Evolutionary conservation across 2,888 invertebrate genomes (phyloP).

Genomic region (Phyto melanocephala): DNA sequence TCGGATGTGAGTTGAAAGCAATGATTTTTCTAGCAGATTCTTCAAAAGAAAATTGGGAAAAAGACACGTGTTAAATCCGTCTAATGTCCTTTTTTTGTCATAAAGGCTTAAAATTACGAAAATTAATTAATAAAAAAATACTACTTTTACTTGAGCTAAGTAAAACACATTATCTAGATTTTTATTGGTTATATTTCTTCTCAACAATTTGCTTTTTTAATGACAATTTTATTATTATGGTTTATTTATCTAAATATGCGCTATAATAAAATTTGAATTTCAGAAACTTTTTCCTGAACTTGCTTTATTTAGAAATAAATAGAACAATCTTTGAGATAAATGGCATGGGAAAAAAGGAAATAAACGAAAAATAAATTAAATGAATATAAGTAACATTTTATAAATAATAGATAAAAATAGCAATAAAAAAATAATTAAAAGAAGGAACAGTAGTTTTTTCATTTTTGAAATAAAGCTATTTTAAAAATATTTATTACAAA

Average conservation of each 20-base stretch:
- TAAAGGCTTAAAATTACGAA: too few species aligned
- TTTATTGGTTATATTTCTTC: constrained; percentile 22
- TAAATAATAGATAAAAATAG: constrained; percentile 39
- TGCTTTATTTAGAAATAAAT: constrained; percentile 32
- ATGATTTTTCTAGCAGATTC: too few species aligned
- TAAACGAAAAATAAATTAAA: not conserved
- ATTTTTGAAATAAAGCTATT: constrained; percentile 43
- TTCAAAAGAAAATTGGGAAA: too few species aligned
- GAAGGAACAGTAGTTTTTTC: not conserved
- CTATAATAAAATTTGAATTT: constrained; percentile 37
- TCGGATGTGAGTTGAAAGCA: too few species aligned
- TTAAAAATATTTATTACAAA: constrained; percentile 39
- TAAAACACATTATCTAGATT: not conserved
- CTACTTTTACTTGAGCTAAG: too few species aligned
- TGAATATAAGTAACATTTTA: constrained; percentile 26
- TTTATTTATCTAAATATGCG: constrained; percentile 41
- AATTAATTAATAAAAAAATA: too few species aligned
- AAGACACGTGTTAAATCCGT: too few species aligned
- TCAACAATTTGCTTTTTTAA: constrained; percentile 45
- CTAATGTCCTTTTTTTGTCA: too few species aligned
- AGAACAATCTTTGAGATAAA: constrained; percentile 30
- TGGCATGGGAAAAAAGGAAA: constrained; percentile 20
- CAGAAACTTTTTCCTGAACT: constrained; percentile 27
- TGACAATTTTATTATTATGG: constrained; percentile 51
- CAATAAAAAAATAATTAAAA: constrained; percentile 4